phyloP scores from a whole-genome alignment of 53 echinoderm and acorn worm species.

The Henricia sp. region DNA sequence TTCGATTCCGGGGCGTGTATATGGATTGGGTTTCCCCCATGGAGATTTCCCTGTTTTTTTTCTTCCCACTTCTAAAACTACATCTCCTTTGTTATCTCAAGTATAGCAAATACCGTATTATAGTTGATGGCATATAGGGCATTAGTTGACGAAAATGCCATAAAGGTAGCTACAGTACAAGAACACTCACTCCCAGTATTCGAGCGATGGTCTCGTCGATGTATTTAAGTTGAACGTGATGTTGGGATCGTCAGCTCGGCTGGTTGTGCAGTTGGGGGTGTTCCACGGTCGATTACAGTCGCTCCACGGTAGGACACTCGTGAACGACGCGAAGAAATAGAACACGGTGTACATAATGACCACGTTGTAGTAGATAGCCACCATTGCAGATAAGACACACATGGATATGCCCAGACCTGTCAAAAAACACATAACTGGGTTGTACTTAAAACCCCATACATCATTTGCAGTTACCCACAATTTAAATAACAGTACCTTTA shows the following conservation, averaged over 20 bases:
- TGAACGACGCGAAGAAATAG: constrained; percentile 78
- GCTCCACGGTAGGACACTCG: constrained; percentile 76
- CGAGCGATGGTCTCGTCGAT: constrained; percentile 61
- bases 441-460: background rate
- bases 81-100: too few relatives aligned
- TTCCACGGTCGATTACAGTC: constrained; percentile 77
- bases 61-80: too few relatives aligned
- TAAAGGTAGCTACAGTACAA: background rate
- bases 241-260: constrained; percentile 38
- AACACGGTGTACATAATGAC: constrained; percentile 82
- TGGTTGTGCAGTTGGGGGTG: constrained; percentile 56
- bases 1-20: too few relatives aligned
- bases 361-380: constrained; percentile 84
- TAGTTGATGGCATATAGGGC: too few relatives aligned
- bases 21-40: too few relatives aligned
- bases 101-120: too few relatives aligned
- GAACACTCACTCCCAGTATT: constrained; percentile 81
- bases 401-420: constrained; percentile 80
- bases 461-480: background rate
- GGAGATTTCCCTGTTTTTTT: too few relatives aligned
- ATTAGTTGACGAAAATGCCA: too few relatives aligned
- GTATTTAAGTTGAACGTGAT: background rate
- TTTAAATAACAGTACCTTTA: background rate
- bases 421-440: background rate
- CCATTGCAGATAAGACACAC: constrained; percentile 74